Percentiles rank a stretch among this genome's conserved stretches.
phyloP scores from a whole-genome alignment of 64 coral and sea anemone genomes.

The Platygyra sinensis region DNA sequence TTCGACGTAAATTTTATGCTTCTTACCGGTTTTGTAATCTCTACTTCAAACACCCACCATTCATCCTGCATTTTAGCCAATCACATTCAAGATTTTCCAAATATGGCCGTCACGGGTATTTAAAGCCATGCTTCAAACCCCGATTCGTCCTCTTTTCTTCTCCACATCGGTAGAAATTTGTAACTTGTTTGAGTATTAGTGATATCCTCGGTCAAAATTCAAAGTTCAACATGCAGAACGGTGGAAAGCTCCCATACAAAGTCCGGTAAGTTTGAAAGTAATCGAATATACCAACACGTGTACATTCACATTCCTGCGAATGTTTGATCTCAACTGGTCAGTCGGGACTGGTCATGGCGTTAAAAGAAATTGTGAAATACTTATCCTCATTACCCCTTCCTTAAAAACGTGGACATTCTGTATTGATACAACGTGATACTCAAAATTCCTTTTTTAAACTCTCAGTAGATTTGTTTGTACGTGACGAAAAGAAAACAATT shows the following conservation, averaged over 20 bases:
- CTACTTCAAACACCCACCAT: neutral
- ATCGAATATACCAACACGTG: neutral
- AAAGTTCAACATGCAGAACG: conserved; percentile 60
- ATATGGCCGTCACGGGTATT: conserved; percentile 30
- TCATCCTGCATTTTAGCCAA: conserved; percentile 2
- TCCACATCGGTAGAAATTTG: neutral
- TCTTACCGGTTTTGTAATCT: neutral
- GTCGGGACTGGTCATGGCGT: too few relatives aligned
- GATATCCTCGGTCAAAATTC: neutral
- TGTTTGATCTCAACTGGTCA: too few relatives aligned
- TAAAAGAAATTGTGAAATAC: too few relatives aligned
- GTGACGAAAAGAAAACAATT: too few relatives aligned
- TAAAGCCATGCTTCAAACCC: neutral
- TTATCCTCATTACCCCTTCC: too few relatives aligned
- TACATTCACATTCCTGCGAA: too few relatives aligned
- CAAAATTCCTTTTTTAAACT: too few relatives aligned
- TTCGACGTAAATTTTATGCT: too few relatives aligned
- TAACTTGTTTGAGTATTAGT: neutral
- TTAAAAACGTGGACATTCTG: too few relatives aligned
- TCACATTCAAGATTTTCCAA: conserved; percentile 31
- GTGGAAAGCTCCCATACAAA: conserved; percentile 84
- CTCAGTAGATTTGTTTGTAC: too few relatives aligned
- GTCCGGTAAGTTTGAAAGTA: conserved; percentile 54
- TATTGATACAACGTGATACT: too few relatives aligned
- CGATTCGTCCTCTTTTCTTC: neutral